A percentile compares a stretch with the other conserved stretches of the same genome.
Evolutionary conservation across 2,888 invertebrate genomes (phyloP).

Genomic region (Hirtodrosophila trivittata): DNA sequence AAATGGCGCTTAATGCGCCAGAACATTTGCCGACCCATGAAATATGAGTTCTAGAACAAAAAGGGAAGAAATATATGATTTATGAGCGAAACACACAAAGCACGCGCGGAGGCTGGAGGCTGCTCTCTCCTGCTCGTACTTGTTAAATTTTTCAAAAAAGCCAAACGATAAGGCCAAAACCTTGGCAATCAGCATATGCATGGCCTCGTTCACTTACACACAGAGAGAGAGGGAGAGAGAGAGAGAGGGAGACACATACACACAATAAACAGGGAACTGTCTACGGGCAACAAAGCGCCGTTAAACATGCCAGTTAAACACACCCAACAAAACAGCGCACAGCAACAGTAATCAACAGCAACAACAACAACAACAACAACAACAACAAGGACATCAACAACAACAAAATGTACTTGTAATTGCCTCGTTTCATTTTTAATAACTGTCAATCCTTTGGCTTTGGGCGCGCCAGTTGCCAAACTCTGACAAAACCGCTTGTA

Average conservation of each 20-base stretch:
- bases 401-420: slow-evolving; percentile 65
- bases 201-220: slow-evolving; percentile 42
- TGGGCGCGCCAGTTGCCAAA: slow-evolving; percentile 68
- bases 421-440: slow-evolving; percentile 77
- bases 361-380: slow-evolving; percentile 21
- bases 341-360: slow-evolving; percentile 5
- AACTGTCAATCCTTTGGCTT: slow-evolving; percentile 75
- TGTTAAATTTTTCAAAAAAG: slow-evolving; percentile 44
- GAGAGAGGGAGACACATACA: too few relatives aligned
- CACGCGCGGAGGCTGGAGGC: slow-evolving; percentile 25
- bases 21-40: slow-evolving; percentile 56
- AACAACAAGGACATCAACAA: slow-evolving; percentile 19
- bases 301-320: slow-evolving; percentile 71
- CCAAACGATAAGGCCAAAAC: slow-evolving; percentile 47
- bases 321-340: slow-evolving; percentile 52
- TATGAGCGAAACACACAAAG: slow-evolving; percentile 39
- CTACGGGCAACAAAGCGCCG: slow-evolving; percentile 58
- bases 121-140: slow-evolving; percentile 34
- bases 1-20: slow-evolving; percentile 56
- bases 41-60: slow-evolving; percentile 49
- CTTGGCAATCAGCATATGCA: slow-evolving; percentile 74
- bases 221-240: too few relatives aligned
- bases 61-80: slow-evolving; percentile 59
- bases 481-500: slow-evolving; percentile 64
- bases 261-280: slow-evolving; percentile 49